A percentile compares a stretch with the other conserved stretches of the same genome.
Evolutionary conservation across 2,797 vertebrate genomes (phyloP).

Genomic region (Hydrolagus colliei): DNA sequence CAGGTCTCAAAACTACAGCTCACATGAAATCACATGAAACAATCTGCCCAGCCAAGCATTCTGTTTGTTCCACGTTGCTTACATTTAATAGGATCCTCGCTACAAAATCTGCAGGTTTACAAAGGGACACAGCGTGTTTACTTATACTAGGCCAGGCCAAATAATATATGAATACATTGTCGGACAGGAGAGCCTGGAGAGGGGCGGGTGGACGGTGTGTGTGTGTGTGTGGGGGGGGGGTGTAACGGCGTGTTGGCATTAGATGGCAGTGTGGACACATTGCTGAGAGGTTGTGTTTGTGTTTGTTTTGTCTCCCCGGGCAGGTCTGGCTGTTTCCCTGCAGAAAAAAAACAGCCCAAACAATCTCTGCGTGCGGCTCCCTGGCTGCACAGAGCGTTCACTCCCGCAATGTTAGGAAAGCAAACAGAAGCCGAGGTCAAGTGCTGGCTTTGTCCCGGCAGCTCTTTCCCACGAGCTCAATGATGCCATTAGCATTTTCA

Average conservation of each 20-base stretch:
- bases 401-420: conserved; percentile 80
- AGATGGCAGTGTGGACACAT: conserved; percentile 17
- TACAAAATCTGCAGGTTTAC: too few species aligned
- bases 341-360: conserved; percentile 59
- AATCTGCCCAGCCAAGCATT: too few species aligned
- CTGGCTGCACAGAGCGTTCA: conserved; percentile 64
- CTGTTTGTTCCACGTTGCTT: too few species aligned
- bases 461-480: conserved; percentile 85
- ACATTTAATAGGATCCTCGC: too few species aligned
- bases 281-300: conserved; percentile 47
- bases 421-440: conserved; percentile 88
- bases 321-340: conserved; percentile 61
- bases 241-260: not conserved
- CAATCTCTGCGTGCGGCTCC: conserved; percentile 64
- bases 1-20: too few species aligned
- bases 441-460: conserved; percentile 78
- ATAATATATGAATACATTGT: too few species aligned
- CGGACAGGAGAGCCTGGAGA: too few species aligned
- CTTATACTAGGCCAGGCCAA: too few species aligned
- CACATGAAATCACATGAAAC: too few species aligned
- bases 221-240: not conserved
- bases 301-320: conserved; percentile 68
- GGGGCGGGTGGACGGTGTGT: too few species aligned
- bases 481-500: conserved; percentile 77
- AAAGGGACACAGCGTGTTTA: too few species aligned